phyloP scores from a whole-genome alignment of 2,797 vertebrate genomes.

The Furcifer pardalis region DNA sequence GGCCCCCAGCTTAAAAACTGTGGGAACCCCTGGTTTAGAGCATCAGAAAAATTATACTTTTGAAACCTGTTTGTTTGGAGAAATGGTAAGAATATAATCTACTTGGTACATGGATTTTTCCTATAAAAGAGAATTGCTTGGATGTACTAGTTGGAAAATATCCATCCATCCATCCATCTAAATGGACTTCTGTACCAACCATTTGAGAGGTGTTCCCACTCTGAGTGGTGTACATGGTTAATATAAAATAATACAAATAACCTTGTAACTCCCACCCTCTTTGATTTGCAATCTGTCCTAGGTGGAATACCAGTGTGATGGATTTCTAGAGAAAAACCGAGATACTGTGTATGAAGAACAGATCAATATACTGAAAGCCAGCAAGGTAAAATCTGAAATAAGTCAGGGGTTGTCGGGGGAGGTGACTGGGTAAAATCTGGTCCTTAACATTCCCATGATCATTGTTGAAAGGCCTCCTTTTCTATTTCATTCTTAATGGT shows the following conservation, averaged over 20 bases:
- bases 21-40: not conserved
- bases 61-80: not conserved
- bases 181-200: no score
- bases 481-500: not conserved
- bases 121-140: not conserved
- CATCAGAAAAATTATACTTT: not conserved
- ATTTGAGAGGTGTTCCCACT: no score
- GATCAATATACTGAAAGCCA: slow-evolving; percentile 96
- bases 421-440: not conserved
- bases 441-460: not conserved
- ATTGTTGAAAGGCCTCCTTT: not conserved
- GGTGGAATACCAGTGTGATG: slow-evolving; percentile 95
- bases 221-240: no score
- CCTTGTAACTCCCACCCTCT: not conserved
- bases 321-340: slow-evolving; percentile 96
- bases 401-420: rapidly evolving
- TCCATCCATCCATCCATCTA: no score
- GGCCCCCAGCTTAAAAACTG: no score
- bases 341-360: slow-evolving; percentile 96
- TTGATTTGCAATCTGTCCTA: slow-evolving; percentile 52
- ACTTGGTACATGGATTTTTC: not conserved
- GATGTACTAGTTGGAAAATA: not conserved
- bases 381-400: slow-evolving; percentile 81
- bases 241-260: no score
- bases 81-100: not conserved